These are phyloP conservation scores for Mimachlamys varia DNA, from an alignment of 2,888 invertebrate species.

Conservation along the genomic window DNA sequence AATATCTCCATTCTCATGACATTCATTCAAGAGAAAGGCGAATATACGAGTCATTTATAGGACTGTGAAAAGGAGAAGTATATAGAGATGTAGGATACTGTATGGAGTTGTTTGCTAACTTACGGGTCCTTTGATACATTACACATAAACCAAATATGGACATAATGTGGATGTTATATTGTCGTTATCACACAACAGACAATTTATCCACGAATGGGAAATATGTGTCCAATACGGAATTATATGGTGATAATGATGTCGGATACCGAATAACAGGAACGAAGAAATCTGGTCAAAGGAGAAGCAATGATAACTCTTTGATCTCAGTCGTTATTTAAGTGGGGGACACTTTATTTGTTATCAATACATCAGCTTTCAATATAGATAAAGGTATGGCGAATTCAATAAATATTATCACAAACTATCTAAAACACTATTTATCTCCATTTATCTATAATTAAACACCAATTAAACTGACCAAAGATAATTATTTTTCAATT, in stretches of 20 bases:
- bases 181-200: neutral
- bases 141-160: slow-evolving; percentile 22
- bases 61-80: neutral
- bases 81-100: neutral
- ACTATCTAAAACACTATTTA: neutral
- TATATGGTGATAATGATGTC: slow-evolving; percentile 16
- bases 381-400: slow-evolving; percentile 26
- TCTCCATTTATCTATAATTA: slow-evolving; percentile 31
- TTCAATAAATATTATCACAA: slow-evolving; percentile 23
- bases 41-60: slow-evolving; percentile 26
- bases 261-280: slow-evolving; percentile 23
- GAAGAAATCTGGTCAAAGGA: neutral
- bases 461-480: neutral
- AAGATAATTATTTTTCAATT: slow-evolving; percentile 30
- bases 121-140: neutral
- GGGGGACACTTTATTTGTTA: neutral
- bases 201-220: slow-evolving; percentile 33
- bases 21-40: slow-evolving; percentile 25
- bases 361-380: neutral
- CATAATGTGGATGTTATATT: neutral
- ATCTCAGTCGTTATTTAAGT: neutral
- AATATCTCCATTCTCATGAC: neutral
- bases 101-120: neutral
- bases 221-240: neutral
- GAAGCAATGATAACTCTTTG: neutral